Conservation (phyloP, 2,888 invertebrate species). For the Gibbula magus region DNA sequence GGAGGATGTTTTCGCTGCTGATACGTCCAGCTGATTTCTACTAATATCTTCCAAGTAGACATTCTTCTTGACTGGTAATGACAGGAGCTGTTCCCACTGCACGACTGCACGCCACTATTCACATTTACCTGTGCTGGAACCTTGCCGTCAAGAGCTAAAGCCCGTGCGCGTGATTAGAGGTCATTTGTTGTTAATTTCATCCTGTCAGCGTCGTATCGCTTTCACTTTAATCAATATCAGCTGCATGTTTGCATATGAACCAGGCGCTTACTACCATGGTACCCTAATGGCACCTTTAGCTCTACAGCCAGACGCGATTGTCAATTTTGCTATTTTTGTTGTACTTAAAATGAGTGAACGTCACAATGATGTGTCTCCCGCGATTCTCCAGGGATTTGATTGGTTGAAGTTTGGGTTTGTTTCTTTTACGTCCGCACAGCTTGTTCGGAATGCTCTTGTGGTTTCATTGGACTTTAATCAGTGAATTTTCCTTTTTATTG, state of each 20-base stretch:
- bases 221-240: slow-evolving; percentile 18
- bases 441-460: too few relatives aligned
- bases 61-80: too few relatives aligned
- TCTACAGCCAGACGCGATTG: neutral
- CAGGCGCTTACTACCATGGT: neutral
- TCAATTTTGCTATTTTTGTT: slow-evolving; percentile 6
- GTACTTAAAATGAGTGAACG: neutral
- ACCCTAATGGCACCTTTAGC: slow-evolving; percentile 3
- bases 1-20: too few relatives aligned
- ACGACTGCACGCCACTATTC: too few relatives aligned
- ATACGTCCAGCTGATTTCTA: too few relatives aligned
- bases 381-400: neutral
- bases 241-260: slow-evolving; percentile 18
- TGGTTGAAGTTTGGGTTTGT: neutral
- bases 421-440: neutral
- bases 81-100: too few relatives aligned
- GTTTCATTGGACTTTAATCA: too few relatives aligned
- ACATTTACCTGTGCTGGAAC: too few relatives aligned
- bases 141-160: neutral
- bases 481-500: too few relatives aligned
- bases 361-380: neutral
- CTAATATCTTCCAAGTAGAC: too few relatives aligned
- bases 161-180: neutral
- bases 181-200: slow-evolving; percentile 19
- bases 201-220: slow-evolving; percentile 8